These are phyloP conservation scores for Tenthredo notha DNA, from an alignment of 2,888 invertebrate genomes.

Conservation along the genomic window DNA sequence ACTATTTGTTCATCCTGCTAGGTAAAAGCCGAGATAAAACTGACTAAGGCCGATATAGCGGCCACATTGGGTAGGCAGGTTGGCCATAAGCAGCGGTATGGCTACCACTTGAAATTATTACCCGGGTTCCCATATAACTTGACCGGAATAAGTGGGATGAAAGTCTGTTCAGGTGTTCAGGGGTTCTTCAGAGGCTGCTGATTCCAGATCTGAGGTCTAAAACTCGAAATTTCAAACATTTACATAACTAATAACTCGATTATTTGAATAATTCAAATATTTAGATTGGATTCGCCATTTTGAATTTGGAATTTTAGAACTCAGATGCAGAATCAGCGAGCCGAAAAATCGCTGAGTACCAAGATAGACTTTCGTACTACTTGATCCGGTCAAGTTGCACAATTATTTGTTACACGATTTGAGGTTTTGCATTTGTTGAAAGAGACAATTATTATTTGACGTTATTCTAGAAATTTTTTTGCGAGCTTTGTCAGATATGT, in stretches of 20 bases:
- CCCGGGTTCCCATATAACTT: not conserved
- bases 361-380: not conserved
- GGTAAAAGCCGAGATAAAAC: no score
- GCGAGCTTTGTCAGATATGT: not conserved
- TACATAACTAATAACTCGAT: not conserved
- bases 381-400: not conserved
- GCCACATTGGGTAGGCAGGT: no score
- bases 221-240: not conserved
- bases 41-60: no score
- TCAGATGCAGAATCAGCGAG: not conserved
- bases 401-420: not conserved
- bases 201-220: not conserved
- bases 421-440: not conserved
- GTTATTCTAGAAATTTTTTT: not conserved
- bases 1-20: no score
- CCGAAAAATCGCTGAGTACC: not conserved
- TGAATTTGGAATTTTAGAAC: not conserved
- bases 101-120: no score
- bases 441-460: not conserved
- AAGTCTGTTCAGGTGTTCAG: not conserved
- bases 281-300: not conserved
- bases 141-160: not conserved
- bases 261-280: conserved; percentile 3
- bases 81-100: no score
- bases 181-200: not conserved